Percentiles rank a stretch among this genome's conserved stretches.
phyloP scores from a whole-genome alignment of 2,888 invertebrate species.

The Hypena proboscidalis region DNA sequence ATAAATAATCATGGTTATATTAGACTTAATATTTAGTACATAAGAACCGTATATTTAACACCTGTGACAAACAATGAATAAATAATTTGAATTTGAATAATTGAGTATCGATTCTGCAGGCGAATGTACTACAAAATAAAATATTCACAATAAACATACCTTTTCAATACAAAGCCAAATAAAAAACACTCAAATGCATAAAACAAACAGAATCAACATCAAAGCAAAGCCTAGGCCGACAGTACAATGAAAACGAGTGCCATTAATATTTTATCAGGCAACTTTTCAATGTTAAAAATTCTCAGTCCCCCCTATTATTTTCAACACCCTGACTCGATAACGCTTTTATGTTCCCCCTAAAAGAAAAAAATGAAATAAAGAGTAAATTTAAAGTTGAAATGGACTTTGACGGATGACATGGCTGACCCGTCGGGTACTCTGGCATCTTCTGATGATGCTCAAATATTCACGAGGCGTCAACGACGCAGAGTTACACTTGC shows the following conservation, averaged over 20 bases:
- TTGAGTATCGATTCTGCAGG: no score
- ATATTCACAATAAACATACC: no score
- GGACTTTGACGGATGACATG: constrained; percentile 79
- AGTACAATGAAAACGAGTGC: constrained; percentile 55
- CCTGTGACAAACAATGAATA: no score
- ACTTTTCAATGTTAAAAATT: constrained; percentile 77
- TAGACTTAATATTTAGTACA: no score
- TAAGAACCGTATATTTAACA: no score
- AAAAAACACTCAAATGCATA: neutral
- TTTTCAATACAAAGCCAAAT: no score
- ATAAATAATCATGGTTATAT: no score
- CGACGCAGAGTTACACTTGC: constrained; percentile 55
- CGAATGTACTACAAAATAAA: no score
- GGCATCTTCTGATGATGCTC: constrained; percentile 64
- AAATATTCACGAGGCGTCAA: constrained; percentile 73
- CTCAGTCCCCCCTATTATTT: constrained; percentile 65
- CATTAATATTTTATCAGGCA: constrained; percentile 68
- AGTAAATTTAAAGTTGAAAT: constrained; percentile 80
- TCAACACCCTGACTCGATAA: constrained; percentile 73
- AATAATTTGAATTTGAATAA: no score
- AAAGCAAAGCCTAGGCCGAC: constrained; percentile 25
- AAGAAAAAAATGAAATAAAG: constrained; percentile 70
- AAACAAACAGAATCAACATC: constrained; percentile 1
- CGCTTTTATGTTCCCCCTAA: constrained; percentile 72
- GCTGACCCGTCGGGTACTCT: constrained; percentile 70